These are phyloP conservation scores for Sitta europaea DNA, from an alignment of 2,113 vertebrate species.

Conservation along the genomic window DNA sequence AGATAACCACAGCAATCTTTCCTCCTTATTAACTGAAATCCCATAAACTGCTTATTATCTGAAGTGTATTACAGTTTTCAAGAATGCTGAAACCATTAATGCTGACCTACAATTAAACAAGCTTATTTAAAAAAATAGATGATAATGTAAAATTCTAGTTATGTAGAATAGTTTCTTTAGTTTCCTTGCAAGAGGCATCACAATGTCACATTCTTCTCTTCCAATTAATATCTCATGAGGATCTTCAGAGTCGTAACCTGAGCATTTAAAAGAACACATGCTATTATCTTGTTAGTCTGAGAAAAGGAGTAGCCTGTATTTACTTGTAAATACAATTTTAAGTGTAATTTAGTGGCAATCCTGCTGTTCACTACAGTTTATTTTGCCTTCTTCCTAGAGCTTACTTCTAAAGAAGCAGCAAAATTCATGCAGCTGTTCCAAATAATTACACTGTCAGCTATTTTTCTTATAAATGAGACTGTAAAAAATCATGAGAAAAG, in stretches of 20 bases:
- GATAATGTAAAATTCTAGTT: background rate
- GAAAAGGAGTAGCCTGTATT: background rate
- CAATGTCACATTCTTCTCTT: background rate
- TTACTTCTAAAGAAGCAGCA: background rate
- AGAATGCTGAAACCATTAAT: background rate
- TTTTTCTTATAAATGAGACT: background rate
- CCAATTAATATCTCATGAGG: background rate
- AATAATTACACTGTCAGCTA: background rate
- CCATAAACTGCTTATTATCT: conserved; percentile 30
- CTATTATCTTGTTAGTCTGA: background rate
- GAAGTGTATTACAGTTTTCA: background rate
- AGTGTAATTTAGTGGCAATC: background rate
- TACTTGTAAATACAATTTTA: background rate
- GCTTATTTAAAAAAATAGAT: background rate
- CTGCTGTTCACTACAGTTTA: background rate
- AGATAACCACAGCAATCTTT: conserved; percentile 33
- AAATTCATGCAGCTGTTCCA: background rate
- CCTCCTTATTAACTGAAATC: conserved; percentile 17
- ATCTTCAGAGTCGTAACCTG: background rate
- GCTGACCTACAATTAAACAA: background rate
- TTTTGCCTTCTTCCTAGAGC: background rate
- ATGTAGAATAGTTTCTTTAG: background rate
- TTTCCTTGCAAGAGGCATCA: background rate
- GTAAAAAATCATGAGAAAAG: background rate
- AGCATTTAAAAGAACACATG: background rate